Conservation (phyloP, 1,140 invertebrate species). For the Conus ventricosus region DNA sequence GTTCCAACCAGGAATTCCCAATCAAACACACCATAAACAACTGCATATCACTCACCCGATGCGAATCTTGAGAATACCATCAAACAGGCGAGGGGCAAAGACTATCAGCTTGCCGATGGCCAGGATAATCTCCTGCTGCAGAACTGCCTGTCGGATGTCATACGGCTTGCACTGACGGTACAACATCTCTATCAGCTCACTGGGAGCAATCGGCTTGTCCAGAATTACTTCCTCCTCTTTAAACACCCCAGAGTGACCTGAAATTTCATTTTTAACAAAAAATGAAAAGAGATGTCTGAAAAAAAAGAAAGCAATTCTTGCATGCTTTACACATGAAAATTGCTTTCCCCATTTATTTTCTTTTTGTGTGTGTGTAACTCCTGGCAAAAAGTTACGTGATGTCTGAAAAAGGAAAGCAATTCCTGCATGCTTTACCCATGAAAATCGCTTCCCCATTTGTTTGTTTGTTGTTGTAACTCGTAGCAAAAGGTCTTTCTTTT, state of each 20-base stretch:
- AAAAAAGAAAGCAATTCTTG: neutral
- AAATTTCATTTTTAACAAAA: slow-evolving; percentile 39
- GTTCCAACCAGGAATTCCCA: too few species aligned
- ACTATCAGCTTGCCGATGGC: slow-evolving; percentile 95
- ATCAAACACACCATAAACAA: too few species aligned
- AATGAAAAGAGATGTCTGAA: neutral
- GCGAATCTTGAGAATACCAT: slow-evolving; percentile 95
- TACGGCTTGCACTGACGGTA: slow-evolving; percentile 81
- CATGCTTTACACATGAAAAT: neutral
- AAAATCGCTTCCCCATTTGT: too few species aligned
- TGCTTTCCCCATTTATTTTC: neutral
- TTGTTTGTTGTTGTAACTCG: too few species aligned
- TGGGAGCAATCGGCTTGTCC: slow-evolving; percentile 96
- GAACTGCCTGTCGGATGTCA: slow-evolving; percentile 93
- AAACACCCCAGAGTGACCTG: slow-evolving; percentile 94
- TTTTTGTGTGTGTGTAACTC: too few species aligned
- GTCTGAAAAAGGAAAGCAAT: too few species aligned
- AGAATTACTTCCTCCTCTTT: slow-evolving; percentile 95
- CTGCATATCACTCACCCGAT: slow-evolving; percentile 81
- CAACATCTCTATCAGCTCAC: slow-evolving; percentile 82
- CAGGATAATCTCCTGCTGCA: slow-evolving; percentile 96
- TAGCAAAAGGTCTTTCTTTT: too few species aligned
- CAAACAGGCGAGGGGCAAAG: slow-evolving; percentile 93
- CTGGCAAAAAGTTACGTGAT: too few species aligned
- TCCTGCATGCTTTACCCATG: too few species aligned